These are phyloP conservation scores for Thelaira solivaga DNA, from an alignment of 2,888 invertebrate genomes.

Conservation along the genomic window DNA sequence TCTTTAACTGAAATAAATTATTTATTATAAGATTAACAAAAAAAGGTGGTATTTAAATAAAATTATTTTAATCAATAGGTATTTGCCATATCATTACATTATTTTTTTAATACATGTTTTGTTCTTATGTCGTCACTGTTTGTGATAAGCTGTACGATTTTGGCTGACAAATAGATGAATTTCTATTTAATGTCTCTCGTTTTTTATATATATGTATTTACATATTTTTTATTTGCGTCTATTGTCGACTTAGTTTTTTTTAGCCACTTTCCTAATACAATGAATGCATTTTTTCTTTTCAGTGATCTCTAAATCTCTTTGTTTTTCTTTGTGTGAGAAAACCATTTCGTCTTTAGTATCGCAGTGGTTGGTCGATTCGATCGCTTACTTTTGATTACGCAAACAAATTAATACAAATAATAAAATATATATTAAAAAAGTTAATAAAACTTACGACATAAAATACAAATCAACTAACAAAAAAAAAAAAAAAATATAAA, in stretches of 20 bases:
- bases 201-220: neutral
- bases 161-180: constrained; percentile 34
- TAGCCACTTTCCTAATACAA: constrained; percentile 14
- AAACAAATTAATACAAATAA: constrained; percentile 55
- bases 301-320: constrained; percentile 16
- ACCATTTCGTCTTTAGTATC: constrained; percentile 39
- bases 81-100: neutral
- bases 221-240: constrained; percentile 4
- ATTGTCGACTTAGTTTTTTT: constrained; percentile 28
- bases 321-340: constrained; percentile 29
- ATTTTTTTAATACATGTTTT: neutral
- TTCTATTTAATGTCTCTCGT: constrained; percentile 36
- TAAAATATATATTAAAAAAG: neutral
- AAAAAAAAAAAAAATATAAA: neutral
- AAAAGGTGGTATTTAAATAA: no score
- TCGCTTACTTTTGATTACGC: constrained; percentile 63
- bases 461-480: neutral
- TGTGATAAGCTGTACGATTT: neutral
- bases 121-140: constrained; percentile 5
- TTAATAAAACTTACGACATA: neutral
- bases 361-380: constrained; percentile 37
- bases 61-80: no score
- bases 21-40: no score
- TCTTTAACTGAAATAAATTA: no score
- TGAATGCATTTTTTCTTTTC: constrained; percentile 37